Conservation (phyloP, 2,113 vertebrate species). For the Phaethon lepturus region DNA sequence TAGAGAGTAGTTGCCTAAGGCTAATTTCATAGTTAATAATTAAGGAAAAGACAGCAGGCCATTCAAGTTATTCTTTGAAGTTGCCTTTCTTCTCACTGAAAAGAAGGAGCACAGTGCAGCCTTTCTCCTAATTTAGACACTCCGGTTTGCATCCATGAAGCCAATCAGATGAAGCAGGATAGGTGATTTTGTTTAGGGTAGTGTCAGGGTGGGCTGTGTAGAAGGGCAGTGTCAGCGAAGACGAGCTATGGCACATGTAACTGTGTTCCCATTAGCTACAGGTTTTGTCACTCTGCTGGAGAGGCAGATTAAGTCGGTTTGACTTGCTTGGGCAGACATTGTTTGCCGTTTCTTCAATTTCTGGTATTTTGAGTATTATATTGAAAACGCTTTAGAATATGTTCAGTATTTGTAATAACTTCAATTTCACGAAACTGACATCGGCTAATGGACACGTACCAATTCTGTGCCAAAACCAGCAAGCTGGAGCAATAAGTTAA, state of each 20-base stretch:
- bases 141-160: neutral
- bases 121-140: neutral
- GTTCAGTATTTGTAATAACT: neutral
- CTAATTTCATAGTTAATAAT: slow-evolving; percentile 19
- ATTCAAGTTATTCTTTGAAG: neutral
- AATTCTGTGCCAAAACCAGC: neutral
- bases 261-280: neutral
- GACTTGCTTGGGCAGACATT: slow-evolving; percentile 4
- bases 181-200: neutral
- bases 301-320: neutral
- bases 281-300: neutral
- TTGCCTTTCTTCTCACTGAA: neutral
- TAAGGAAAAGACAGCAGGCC: neutral
- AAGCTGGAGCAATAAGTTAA: neutral
- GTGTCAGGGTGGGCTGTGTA: neutral
- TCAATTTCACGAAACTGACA: neutral
- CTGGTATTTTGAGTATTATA: neutral
- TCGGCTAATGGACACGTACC: neutral
- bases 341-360: slow-evolving; percentile 1
- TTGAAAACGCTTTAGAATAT: neutral
- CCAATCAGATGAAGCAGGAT: neutral
- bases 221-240: neutral
- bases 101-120: neutral
- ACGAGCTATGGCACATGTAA: neutral
- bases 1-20: neutral